Base-by-base conservation (phyloP, 2,888 invertebrate genomes). In the Chymomyza procnemis region DNA sequence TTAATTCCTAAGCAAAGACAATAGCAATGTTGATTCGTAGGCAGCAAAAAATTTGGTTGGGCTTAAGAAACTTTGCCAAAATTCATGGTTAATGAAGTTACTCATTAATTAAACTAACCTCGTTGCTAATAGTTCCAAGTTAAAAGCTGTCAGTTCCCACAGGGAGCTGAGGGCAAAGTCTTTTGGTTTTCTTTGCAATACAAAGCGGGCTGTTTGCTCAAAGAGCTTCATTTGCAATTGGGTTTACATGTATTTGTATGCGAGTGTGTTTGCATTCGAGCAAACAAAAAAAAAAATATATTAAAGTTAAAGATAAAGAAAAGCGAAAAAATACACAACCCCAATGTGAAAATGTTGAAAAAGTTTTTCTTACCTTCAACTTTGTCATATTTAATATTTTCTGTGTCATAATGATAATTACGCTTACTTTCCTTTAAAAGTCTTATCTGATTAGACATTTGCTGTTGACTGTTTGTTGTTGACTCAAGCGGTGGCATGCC, bases 371-470 rank as follows among this genome's bases (percentile, higher is more conserved):
- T 41, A 12, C 34, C 34, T 12, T 18, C 1, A 50, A n/a, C 50
- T 18, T 6, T 50, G 50, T n/a, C 18, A 18, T 4, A 50, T 50
- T 50, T 50, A 50, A 50, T 50, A 50, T 50, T 50, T 50, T 18
- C 6, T 41, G 34, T 41, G 34, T 41, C 34, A 41, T 54, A 64
- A 64, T 64, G 58, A 64, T 46, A 64, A 57, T 30, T 55, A 50
- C 14, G 48, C 21, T 41, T 60, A 41, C 41, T 55, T 14, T 12
- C 34, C 12, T 30, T 56, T 30, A 54, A 61, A 55, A 46, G 56
- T 34, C 48, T 65, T 61, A 66, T 66, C 66, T 57, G 61, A 66
- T 66, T 66, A 57, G 57, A 22, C 50, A 57, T 59, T 59, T 46
- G 19, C 21, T 14, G 47, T 59, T 41, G 56, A n/a, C 22, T 52